Percentiles rank a stretch among this genome's conserved stretches.
Conservation (phyloP, 2,888 invertebrate species). For the Gasteruption jaculator region DNA sequence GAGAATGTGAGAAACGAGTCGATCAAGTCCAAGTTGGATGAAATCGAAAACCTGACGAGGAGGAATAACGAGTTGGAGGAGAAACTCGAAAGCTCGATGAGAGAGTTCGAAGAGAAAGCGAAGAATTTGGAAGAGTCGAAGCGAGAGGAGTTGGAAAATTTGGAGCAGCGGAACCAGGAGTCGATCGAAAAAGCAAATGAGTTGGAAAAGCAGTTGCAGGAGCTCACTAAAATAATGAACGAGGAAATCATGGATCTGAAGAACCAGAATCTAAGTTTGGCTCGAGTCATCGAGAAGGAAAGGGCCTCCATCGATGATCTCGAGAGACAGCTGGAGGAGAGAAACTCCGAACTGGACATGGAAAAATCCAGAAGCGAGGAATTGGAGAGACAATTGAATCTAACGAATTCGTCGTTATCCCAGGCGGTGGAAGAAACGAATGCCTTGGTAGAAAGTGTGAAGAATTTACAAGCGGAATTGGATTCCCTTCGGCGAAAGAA, state of each 20-base stretch:
- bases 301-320: no score
- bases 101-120: slow-evolving; percentile 19
- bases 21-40: slow-evolving; percentile 11
- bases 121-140: slow-evolving; percentile 14
- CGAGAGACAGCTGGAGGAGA: slow-evolving; percentile 39
- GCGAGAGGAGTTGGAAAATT: slow-evolving; percentile 17
- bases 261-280: no score
- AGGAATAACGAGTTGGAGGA: slow-evolving; percentile 12
- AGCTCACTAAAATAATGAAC: slow-evolving; percentile 22
- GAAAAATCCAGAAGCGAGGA: no score
- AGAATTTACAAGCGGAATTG: no score
- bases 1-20: slow-evolving; percentile 18
- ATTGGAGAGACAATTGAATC: no score
- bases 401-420: no score
- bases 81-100: slow-evolving; percentile 17
- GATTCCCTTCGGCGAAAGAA: no score
- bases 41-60: slow-evolving; percentile 3
- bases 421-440: no score
- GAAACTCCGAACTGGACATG: slow-evolving; percentile 12
- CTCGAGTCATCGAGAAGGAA: background rate
- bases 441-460: no score
- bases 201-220: slow-evolving; percentile 32
- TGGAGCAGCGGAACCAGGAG: slow-evolving; percentile 19
- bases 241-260: slow-evolving; percentile 44
- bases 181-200: slow-evolving; percentile 25